These are phyloP conservation scores for Philhelius pedissequus DNA, from an alignment of 2,888 invertebrate genomes.

Conservation along the genomic window DNA sequence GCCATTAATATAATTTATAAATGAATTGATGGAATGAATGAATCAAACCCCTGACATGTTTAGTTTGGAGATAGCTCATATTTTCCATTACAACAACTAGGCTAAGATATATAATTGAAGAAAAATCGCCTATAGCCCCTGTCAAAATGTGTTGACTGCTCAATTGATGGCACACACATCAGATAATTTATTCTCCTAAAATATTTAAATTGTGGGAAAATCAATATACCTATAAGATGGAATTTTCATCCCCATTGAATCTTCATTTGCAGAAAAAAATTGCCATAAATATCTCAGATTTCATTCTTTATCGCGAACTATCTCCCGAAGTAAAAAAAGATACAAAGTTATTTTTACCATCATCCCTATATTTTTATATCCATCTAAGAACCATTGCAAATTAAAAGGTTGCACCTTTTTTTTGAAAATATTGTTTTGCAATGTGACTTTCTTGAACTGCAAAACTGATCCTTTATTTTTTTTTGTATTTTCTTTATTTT, in stretches of 20 bases:
- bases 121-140: background rate
- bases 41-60: background rate
- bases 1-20: background rate
- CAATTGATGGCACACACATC: constrained; percentile 26
- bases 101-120: background rate
- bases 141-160: constrained; percentile 64
- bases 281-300: constrained; percentile 7
- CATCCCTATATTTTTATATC: background rate
- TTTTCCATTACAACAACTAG: background rate
- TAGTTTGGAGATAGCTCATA: background rate
- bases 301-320: constrained; percentile 7
- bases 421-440: background rate
- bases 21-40: no score
- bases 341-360: background rate
- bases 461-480: background rate
- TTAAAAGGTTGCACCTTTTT: constrained; percentile 41
- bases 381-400: constrained; percentile 51
- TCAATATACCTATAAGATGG: background rate
- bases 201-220: constrained; percentile 39
- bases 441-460: constrained; percentile 57
- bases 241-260: constrained; percentile 26
- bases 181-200: constrained; percentile 34
- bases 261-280: constrained; percentile 36
- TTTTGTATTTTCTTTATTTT: background rate
- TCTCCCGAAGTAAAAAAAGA: background rate